phyloP scores from a whole-genome alignment of 2,113 vertebrate species.

The Entomyzon cyanotis region DNA sequence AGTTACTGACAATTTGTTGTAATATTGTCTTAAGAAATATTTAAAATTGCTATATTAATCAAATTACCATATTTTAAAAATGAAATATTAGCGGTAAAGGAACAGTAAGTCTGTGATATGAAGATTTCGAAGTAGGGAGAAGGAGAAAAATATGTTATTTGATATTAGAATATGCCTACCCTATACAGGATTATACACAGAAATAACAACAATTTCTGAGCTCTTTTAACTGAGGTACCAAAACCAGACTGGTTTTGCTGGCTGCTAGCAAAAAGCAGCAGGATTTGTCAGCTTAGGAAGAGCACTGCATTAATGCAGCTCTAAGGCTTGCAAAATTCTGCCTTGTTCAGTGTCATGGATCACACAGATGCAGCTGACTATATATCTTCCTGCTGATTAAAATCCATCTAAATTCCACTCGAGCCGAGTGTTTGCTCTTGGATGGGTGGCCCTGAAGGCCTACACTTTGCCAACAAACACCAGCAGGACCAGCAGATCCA shows the following conservation, averaged over 20 bases:
- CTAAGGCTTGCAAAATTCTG: background rate
- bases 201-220: background rate
- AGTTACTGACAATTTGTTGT: background rate
- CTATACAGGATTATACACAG: background rate
- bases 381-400: background rate
- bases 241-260: background rate
- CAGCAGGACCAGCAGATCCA: background rate
- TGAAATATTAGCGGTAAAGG: background rate
- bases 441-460: background rate
- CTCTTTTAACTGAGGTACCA: background rate
- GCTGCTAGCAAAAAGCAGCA: background rate
- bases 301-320: background rate
- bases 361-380: background rate
- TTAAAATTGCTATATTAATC: background rate
- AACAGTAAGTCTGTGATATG: background rate
- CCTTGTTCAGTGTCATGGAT: background rate
- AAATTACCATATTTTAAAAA: background rate
- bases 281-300: background rate
- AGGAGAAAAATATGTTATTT: background rate
- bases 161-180: background rate
- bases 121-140: rapidly evolving
- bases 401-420: background rate
- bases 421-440: background rate
- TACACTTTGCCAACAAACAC: background rate
- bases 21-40: background rate